A percentile compares a stretch with the other conserved stretches of the same genome.
Conservation (phyloP, 2,797 vertebrate species). For the Bryconaethiops microstoma region DNA sequence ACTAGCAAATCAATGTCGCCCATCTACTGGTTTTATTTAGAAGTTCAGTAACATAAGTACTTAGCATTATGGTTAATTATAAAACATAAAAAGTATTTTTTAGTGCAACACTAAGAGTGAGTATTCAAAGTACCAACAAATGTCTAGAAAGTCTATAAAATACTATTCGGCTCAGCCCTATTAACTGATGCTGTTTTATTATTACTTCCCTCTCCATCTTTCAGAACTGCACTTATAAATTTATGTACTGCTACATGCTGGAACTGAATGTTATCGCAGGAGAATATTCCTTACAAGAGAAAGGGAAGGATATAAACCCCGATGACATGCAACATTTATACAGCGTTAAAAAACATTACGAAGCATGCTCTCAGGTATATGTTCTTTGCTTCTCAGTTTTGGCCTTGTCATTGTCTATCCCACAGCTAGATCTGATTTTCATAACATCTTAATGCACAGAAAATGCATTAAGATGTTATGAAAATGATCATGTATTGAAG, state of each 20-base stretch:
- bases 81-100: no score
- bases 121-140: no score
- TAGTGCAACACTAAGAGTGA: no score
- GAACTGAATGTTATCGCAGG: constrained; percentile 69
- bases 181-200: not conserved
- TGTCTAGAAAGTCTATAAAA: no score
- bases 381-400: not conserved
- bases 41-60: no score
- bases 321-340: not conserved
- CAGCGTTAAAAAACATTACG: not conserved
- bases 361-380: not conserved
- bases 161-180: no score
- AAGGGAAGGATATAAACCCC: not conserved
- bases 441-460: no score
- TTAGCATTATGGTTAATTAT: no score
- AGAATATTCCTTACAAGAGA: not conserved
- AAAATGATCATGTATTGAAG: not conserved
- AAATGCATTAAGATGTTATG: no score
- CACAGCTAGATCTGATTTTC: no score
- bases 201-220: not conserved
- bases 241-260: constrained; percentile 71
- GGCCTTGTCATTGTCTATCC: not conserved
- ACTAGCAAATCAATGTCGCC: no score
- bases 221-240: constrained; percentile 60
- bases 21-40: no score